Conservation (phyloP, 2,888 invertebrate genomes). For the Rhagonycha lutea region DNA sequence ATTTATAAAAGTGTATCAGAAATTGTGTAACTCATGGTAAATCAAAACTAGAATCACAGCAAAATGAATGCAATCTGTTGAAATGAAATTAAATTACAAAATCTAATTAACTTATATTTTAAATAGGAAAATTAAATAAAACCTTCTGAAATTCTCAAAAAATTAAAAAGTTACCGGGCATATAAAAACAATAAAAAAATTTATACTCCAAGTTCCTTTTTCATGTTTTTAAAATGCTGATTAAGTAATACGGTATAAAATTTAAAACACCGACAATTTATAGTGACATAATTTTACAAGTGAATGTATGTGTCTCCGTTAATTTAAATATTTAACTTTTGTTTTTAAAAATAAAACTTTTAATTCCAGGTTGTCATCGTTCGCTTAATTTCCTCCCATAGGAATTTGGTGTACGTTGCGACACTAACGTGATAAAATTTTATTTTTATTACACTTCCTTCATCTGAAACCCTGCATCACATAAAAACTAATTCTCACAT, state of each 20-base stretch:
- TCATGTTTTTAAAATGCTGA: not conserved
- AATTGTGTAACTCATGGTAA: slow-evolving; percentile 14
- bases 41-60: not conserved
- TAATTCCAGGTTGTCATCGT: not conserved
- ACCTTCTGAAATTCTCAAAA: not conserved
- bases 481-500: not conserved
- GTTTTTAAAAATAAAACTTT: not conserved
- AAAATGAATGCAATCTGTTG: not conserved
- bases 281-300: not conserved
- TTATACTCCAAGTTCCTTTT: not conserved
- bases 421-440: not conserved
- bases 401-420: not conserved
- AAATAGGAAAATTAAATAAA: not conserved
- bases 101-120: not conserved
- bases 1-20: slow-evolving; percentile 26
- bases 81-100: not conserved
- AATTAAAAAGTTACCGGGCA: not conserved
- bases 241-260: not conserved
- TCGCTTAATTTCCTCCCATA: not conserved
- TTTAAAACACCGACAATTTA: not conserved
- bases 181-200: not conserved
- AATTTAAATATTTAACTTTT: not conserved
- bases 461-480: not conserved
- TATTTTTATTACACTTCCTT: not conserved
- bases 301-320: not conserved